phyloP scores from a whole-genome alignment of 2,113 vertebrate species.

The Cebus imitator region DNA sequence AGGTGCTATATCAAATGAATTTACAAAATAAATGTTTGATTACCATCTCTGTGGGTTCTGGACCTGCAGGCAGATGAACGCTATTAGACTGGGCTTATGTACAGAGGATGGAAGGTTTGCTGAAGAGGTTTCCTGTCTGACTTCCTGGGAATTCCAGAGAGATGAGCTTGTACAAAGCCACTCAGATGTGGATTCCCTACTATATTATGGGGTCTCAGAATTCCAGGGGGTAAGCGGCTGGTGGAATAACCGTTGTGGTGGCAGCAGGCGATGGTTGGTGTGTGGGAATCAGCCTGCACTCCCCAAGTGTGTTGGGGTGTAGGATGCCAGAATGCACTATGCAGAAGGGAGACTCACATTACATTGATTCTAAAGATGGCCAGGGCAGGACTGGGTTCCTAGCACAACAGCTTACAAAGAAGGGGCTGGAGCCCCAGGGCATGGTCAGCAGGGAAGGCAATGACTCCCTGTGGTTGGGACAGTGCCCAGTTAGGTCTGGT shows the following conservation, averaged over 20 bases:
- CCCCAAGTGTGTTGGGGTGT: background rate
- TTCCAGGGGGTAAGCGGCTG: background rate
- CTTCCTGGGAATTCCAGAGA: background rate
- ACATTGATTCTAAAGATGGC: too few species aligned
- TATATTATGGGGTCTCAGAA: background rate
- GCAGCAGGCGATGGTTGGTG: background rate
- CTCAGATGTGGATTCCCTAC: background rate
- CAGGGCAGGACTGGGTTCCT: background rate
- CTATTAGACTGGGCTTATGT: background rate
- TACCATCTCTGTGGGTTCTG: background rate
- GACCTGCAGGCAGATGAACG: background rate
- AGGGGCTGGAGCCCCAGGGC: fast-evolving
- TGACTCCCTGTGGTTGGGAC: background rate
- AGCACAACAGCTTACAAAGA: background rate
- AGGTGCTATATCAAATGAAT: background rate
- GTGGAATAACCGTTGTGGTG: background rate
- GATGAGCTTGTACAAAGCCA: background rate
- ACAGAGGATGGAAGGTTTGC: background rate
- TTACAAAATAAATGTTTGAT: background rate
- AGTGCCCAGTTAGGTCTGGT: background rate
- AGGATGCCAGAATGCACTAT: background rate
- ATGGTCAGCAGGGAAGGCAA: background rate
- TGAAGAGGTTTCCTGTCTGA: background rate
- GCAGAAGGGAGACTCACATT: background rate
- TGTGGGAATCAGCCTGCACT: background rate